Base-by-base conservation (phyloP, 2,113 vertebrate genomes). In the Leucoraja erinaceus region DNA sequence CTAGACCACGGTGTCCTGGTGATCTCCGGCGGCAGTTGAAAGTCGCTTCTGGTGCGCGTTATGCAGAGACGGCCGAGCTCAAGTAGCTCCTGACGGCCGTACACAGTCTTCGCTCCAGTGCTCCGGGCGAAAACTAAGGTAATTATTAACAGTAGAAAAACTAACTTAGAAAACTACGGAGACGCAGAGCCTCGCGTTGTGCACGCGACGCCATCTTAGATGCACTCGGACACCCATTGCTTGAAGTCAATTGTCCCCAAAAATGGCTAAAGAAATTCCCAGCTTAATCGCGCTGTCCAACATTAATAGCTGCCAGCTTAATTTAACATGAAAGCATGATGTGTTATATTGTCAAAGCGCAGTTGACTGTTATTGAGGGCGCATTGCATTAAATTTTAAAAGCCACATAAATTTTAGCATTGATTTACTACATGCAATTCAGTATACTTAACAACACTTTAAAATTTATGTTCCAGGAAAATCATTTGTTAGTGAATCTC, bases 391-490 rank as follows among this genome's bases (percentile, higher is more conserved):
- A 84, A 59, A 56, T 84, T n/a, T 16, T 16, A 31, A 61, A 61
- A 63, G 25, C 28, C 56, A 63, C 56, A 86, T 59, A 86, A 61
- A 31, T 86, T 31, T 86, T 86, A 86, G 22, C 6, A 63, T 86
- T 63, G 83, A 86, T 86, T 86, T 63, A 86, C 56, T n/a, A 18
- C 25, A 63, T 31, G 33, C 33, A 86, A 84, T 84, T 84, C 56
- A n/a, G 56, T 31, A 12, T 16, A 86, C 56, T 86, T 59, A 18
- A 86, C 83, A 63, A 31, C 83, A 31, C 12, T 63, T 86, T 12
- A 31, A 90, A 70, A 33, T 90, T 70, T 90, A 90, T 91, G 31
- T 91, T 54, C 63, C 66, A 47, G 31, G 66, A 61, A 79, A 91
- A 72, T 72, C 3, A 90, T 90, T 90, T 90, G n/a, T 68, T 90